A percentile compares a stretch with the other conserved stretches of the same genome.
Conservation (phyloP, 2,888 invertebrate species). For the Timema podura region DNA sequence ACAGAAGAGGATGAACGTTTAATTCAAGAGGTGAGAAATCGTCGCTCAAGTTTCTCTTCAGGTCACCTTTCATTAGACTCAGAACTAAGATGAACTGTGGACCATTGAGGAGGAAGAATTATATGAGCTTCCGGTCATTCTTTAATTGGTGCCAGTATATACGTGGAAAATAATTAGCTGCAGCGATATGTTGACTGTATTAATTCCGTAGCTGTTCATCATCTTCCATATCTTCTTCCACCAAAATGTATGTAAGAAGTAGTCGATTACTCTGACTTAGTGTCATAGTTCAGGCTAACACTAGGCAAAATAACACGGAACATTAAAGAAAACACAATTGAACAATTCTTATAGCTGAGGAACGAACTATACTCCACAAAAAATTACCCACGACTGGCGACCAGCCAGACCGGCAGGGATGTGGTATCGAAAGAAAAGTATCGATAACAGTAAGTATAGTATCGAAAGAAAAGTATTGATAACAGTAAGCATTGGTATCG, state of each 20-base stretch:
- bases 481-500: no score
- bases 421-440: no score
- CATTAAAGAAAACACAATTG: no score
- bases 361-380: no score
- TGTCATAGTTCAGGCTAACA: neutral
- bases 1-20: no score
- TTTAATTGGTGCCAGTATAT: neutral
- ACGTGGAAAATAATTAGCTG: neutral
- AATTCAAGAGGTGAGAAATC: no score
- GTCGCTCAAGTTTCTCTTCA: neutral
- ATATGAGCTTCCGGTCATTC: neutral
- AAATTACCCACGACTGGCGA: no score
- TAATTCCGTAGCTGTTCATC: neutral
- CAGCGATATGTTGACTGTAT: neutral
- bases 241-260: neutral
- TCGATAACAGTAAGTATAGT: no score
- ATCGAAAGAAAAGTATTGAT: no score
- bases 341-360: no score
- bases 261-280: neutral
- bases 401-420: no score
- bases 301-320: neutral
- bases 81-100: neutral
- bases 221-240: neutral
- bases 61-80: neutral
- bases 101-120: constrained; percentile 1